A percentile compares a stretch with the other conserved stretches of the same genome.
phyloP scores from a whole-genome alignment of 2,888 invertebrate genomes.

The Chironomus riparius region DNA sequence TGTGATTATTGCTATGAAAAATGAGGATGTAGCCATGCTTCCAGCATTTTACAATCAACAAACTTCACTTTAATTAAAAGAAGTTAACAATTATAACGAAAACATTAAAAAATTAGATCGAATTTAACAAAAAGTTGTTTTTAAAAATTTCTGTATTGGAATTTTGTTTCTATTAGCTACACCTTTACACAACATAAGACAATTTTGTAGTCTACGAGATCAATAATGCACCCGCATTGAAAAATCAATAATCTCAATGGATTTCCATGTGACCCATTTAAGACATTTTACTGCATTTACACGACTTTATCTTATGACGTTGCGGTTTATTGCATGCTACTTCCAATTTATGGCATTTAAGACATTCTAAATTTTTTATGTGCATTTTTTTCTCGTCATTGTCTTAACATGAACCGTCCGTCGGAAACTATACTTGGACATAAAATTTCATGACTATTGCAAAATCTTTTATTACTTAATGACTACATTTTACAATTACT shows the following conservation, averaged over 20 bases:
- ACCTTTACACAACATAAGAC: constrained; percentile 22
- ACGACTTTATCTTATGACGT: background rate
- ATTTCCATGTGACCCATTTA: background rate
- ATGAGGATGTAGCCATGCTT: constrained; percentile 21
- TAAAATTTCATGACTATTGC: background rate
- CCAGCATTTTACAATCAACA: constrained; percentile 11
- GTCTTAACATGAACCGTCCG: background rate
- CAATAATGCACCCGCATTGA: background rate
- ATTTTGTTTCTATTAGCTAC: constrained; percentile 22
- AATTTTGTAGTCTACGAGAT: background rate
- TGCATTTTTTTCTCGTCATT: background rate
- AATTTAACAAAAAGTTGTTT: constrained; percentile 8
- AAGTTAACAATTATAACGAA: constrained; percentile 2
- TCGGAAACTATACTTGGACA: background rate
- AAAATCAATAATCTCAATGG: background rate
- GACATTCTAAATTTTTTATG: background rate
- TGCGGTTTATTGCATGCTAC: background rate
- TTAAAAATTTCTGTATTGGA: constrained; percentile 19
- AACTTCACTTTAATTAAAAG: background rate
- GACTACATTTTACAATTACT: background rate
- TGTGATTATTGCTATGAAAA: constrained; percentile 36
- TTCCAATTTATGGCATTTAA: background rate
- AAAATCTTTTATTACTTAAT: background rate
- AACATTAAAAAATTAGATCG: constrained; percentile 22
- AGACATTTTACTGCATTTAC: background rate